A percentile compares a stretch with the other conserved stretches of the same genome.
Evolutionary conservation across 2,113 vertebrate species (phyloP).

Genomic region (Bufo gargarizans): DNA sequence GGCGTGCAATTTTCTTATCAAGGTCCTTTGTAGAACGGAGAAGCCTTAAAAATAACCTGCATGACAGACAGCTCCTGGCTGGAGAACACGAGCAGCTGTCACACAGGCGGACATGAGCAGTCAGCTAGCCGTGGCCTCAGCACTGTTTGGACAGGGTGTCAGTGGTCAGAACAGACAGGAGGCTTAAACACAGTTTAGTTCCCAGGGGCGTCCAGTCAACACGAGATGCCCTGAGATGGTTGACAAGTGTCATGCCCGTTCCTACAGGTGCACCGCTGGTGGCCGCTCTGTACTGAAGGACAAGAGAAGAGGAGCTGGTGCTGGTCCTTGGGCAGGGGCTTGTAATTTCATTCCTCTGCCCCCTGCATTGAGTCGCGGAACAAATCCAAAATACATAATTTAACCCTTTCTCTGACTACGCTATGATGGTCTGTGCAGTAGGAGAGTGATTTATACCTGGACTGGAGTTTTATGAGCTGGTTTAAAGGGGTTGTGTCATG

Average conservation of each 20-base stretch:
- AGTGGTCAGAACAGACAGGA: slow-evolving; percentile 10
- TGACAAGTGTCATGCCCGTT: not conserved
- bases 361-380: not conserved
- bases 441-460: too few relatives aligned
- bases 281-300: not conserved
- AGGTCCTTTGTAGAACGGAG: slow-evolving; percentile 32
- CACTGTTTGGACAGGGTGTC: slow-evolving; percentile 17
- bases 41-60: not conserved
- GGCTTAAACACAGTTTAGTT: not conserved
- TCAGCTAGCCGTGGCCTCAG: slow-evolving; percentile 5
- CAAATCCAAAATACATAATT: not conserved
- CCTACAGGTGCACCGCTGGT: not conserved
- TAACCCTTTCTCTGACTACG: not conserved
- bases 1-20: not conserved
- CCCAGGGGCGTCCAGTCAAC: not conserved
- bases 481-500: too few relatives aligned
- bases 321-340: not conserved
- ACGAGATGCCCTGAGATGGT: not conserved
- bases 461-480: too few relatives aligned
- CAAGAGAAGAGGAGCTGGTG: too few relatives aligned
- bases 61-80: slow-evolving; percentile 39
- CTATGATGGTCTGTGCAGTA: not conserved
- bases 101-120: slow-evolving; percentile 5
- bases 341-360: too few relatives aligned
- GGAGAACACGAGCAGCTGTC: slow-evolving; percentile 21